Conservation (phyloP, 2,888 invertebrate species). For the Chelonus formosanus region DNA sequence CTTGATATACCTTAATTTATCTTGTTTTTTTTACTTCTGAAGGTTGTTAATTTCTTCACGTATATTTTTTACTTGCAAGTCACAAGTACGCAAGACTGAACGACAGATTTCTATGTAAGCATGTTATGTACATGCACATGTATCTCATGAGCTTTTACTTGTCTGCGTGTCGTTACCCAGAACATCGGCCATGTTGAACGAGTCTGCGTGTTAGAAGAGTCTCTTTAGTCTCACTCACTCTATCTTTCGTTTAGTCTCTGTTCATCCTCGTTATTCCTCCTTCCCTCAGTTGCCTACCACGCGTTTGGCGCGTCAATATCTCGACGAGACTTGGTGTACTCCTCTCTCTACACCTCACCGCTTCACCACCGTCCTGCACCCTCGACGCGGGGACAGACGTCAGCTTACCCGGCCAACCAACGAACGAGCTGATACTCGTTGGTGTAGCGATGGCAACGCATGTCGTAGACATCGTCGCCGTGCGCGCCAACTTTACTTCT, state of each 20-base stretch:
- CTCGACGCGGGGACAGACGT: slow-evolving; percentile 24
- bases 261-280: slow-evolving; percentile 25
- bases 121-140: background rate
- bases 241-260: background rate
- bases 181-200: slow-evolving; percentile 60
- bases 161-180: slow-evolving; percentile 37
- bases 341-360: slow-evolving; percentile 38
- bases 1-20: too few relatives aligned
- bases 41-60: slow-evolving; percentile 8
- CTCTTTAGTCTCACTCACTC: slow-evolving; percentile 25
- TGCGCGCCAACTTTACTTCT: slow-evolving; percentile 33
- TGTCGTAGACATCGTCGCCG: slow-evolving; percentile 31
- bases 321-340: slow-evolving; percentile 44
- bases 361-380: slow-evolving; percentile 1
- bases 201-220: slow-evolving; percentile 55
- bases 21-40: background rate
- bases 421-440: slow-evolving; percentile 57
- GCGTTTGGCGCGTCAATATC: slow-evolving; percentile 55
- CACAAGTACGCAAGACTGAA: background rate
- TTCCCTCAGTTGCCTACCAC: slow-evolving; percentile 13
- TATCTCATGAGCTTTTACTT: slow-evolving; percentile 4
- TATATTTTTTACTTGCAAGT: slow-evolving; percentile 1
- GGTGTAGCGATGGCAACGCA: slow-evolving; percentile 64
- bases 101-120: background rate
- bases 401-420: slow-evolving; percentile 58